Conservation (phyloP, 2,888 invertebrate genomes). For the Nomada goodeniana region DNA sequence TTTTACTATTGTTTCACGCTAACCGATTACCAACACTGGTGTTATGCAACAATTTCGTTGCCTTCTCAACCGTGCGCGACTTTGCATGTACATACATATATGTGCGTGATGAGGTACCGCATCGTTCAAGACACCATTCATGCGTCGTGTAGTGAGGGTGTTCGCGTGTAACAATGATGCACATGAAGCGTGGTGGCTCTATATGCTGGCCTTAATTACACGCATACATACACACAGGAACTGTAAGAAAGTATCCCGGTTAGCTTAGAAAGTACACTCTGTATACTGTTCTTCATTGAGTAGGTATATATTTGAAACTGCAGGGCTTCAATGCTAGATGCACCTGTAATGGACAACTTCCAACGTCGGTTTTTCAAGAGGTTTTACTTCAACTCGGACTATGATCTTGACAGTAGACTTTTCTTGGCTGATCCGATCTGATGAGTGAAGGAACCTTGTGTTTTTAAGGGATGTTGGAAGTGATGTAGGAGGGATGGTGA, state of each 20-base stretch:
- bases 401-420: no score
- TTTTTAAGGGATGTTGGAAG: no score
- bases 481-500: no score
- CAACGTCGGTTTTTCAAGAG: no score
- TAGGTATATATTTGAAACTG: no score
- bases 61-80: slow-evolving; percentile 37
- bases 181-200: not conserved
- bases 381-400: no score
- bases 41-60: slow-evolving; percentile 61
- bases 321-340: no score
- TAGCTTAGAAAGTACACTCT: slow-evolving; percentile 8
- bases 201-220: slow-evolving; percentile 1
- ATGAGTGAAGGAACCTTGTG: no score
- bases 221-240: no score
- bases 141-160: not conserved
- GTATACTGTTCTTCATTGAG: not conserved
- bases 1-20: slow-evolving; percentile 74
- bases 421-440: no score
- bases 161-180: not conserved
- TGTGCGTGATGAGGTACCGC: slow-evolving; percentile 34
- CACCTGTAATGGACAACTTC: no score
- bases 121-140: slow-evolving; percentile 30
- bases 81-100: slow-evolving; percentile 1
- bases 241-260: no score
- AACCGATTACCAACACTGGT: slow-evolving; percentile 70